Evolutionary conservation across 2,797 vertebrate genomes (phyloP), one percentile per base, ranked within the genome.

Genomic region (Coccyzus lansbergi): DNA sequence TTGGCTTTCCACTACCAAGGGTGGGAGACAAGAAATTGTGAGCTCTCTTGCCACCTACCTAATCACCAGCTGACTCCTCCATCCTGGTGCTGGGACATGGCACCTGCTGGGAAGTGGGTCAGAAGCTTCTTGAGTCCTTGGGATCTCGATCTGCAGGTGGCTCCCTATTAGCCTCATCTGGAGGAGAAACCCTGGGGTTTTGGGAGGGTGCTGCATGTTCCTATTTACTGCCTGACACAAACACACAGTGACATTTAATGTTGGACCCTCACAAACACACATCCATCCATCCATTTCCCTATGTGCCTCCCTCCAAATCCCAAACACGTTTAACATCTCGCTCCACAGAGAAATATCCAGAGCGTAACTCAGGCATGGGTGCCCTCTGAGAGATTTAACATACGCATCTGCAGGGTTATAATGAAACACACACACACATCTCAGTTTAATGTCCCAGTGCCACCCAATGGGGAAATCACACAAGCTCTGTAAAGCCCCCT

Each of bases 391-490:
- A 60, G 86, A 38, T 80, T 77, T 53, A 74, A 26, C 60, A 6
- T 28, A 60, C n/a, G 56, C 26, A 9, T 5, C 21, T 1, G 1
- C 72, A 71, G 40, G 69, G 44, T 53, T 70, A 29, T 67, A 56
- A 77, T 31, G 81, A 90, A 53, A 84, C 55, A 60, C 58, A 56
- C 59, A 33, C 55, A 29, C 22, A 38, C 4, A 6, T 15, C 60
- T 60, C 64, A 25, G 40, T 72, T 91, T 88, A 87, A 86, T 67
- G 82, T 86, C 77, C 85, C 86, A 38, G 22, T 78, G 85, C 59
- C 80, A 90, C 44, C 71, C 86, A 65, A n/a, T 7, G 38, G 80
- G 93, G 74, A 80, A 78, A 49, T 78, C 58, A 75, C 70, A 89
- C 15, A 31, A 63, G 58, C 69, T 62, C 64, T 79, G 36, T 53